Percentiles rank a stretch among this genome's conserved stretches.
phyloP scores from a whole-genome alignment of 2,888 invertebrate species.

The Criorhina ranunculi region DNA sequence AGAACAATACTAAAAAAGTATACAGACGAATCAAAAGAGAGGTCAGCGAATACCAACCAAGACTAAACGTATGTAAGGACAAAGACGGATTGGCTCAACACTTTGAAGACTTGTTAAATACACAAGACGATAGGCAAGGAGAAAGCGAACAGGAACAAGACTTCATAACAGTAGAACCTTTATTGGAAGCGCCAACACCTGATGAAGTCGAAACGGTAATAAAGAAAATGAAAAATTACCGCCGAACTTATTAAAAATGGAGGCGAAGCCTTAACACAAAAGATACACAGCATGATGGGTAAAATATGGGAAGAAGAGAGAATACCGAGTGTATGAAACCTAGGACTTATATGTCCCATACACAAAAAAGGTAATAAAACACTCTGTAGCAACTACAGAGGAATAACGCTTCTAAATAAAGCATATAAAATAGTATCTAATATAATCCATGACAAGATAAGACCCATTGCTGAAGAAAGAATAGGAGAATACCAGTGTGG shows the following conservation, averaged over 20 bases:
- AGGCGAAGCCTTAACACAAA: background rate
- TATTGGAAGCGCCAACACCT: constrained; percentile 9
- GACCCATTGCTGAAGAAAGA: background rate
- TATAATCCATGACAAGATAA: constrained; percentile 6
- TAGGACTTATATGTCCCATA: too few species aligned
- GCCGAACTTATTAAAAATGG: constrained; percentile 2
- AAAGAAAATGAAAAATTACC: background rate
- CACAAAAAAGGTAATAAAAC: too few species aligned
- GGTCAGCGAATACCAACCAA: background rate
- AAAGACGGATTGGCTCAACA: background rate
- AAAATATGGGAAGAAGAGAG: background rate
- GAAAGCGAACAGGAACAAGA: too few species aligned
- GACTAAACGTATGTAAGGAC: constrained; percentile 5
- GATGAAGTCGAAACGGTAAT: constrained; percentile 16
- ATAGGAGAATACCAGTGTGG: background rate
- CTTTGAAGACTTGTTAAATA: constrained; percentile 11
- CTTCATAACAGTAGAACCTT: constrained; percentile 1
- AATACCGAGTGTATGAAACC: too few species aligned
- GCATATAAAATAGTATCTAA: background rate
- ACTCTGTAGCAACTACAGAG: background rate
- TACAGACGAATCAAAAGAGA: constrained; percentile 6
- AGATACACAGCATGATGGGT: background rate
- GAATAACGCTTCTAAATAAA: constrained; percentile 8
- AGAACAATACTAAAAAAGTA: too few species aligned
- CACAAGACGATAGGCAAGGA: too few species aligned